Evolutionary conservation across 2,797 vertebrate genomes (phyloP), one percentile per base, ranked within the genome.

Genomic region (Meda fulgida): DNA sequence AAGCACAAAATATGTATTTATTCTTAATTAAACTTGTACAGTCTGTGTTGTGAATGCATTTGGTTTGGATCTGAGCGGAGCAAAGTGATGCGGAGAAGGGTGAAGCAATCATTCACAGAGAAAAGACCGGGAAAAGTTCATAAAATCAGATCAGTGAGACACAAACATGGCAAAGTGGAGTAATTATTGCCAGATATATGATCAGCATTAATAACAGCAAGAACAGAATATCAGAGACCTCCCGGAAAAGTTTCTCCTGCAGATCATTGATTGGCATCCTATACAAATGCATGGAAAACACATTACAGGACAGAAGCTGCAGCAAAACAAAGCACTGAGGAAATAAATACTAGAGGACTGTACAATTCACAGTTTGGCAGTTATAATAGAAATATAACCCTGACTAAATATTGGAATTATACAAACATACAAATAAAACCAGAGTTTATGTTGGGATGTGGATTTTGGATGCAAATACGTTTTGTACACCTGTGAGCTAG

Each of bases 1-100:
- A 96, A 97, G 96, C 96, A 98, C 95, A 97, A 98, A 97, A 96
- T 95, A 94, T 98, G 97, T 97, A 98, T 98, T 99, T 96, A 91
- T 94, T 92, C 95, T 95, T 95, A 40, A 81, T 94, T 96, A 93
- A 93, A 94, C 93, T 96, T 93, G 87, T 96, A 98, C 88, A 75
- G 83, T 96, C 92, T 93, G 13, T 91, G 93, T 90, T 93, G 93
- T 90, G 94, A 95, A 93, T 96, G 95, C 95, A 95, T 94, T 95
- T 94, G 16, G 18, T 66, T 78, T 46, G 55, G 93, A 93, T 71
- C 95, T 92, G 91, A 89, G 90, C 92, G 89, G 90, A 89, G 90
- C 94, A 94, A 94, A 92, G 91, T 90, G 94, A 94, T 93, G 93
- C 92, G 93, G 92, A 90, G 91, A 91, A 91, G 90, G 89, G 93